Evolutionary conservation across 1,140 invertebrate species (phyloP), one percentile per base, ranked within the genome.

Genomic region (Scylla paramamosain): DNA sequence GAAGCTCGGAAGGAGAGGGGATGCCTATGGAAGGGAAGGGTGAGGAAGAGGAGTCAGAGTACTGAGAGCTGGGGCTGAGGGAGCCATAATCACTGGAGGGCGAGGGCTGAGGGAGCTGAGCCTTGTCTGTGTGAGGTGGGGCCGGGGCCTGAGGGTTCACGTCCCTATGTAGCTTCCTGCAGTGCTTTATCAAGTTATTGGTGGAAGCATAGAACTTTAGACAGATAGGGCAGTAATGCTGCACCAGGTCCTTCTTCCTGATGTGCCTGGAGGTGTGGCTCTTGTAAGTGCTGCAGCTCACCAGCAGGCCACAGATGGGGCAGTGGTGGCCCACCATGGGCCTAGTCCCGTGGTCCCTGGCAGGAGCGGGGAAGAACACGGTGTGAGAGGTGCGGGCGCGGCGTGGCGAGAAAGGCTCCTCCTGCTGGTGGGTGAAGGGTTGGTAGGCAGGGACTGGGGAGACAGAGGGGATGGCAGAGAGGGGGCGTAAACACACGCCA

Each of bases 201-300:
- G 29, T 25, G 2, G 95, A 87, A 7, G 67, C 83, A 67, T 95
- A 95, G 48, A 84, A 95, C 32, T 94, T 95, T 0, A 92, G 39
- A 89, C 95, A 95, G 32, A 95, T 52, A 45, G 77, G 48, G 91
- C 95, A 95, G 16, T 91, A 94, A 52, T 91, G 87, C 46, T 83
- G 25, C 16, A 67, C 88, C 10, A 86, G 83, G 32, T 45, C 84
- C 82, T 67, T 95, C 25, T 67, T 89, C 25, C 29, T 48, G 3
- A 32, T 28, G 46, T 95, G 94, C 12, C 59, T 59, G 14, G n/a
- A 52, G 31, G 84, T 12, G 59, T 95, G 94, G 10, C 28, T 28
- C 8, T 14, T 8, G 45, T 91, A 91, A 14, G 28, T 10, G 12
- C 16, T 8, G 96, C 98, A 96, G 77, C 93, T 88, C n/a, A 96